Base-by-base conservation (phyloP, 2,113 vertebrate genomes). In the Platichthys flesus region DNA sequence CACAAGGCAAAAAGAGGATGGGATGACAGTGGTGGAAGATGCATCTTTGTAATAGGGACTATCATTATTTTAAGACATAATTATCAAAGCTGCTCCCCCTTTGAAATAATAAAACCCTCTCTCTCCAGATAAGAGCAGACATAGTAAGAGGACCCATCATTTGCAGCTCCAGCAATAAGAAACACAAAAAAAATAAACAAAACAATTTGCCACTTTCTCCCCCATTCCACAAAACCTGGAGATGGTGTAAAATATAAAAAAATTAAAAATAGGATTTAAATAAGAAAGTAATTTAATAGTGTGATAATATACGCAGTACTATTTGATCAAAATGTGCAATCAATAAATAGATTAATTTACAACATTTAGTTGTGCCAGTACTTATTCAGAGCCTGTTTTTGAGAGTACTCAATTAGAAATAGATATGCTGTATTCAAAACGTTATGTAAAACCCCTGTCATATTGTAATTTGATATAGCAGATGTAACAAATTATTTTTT, bases 51-150 rank as follows among this genome's bases (percentile, higher is more conserved):
- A 84, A 89, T 52, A 67, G 65, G 71, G 67, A 26, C 56, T 2
- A 1, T 60, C 74, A 81, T 82, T 82, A 78, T 83, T 78, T 83
- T 65, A 68, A 65, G 45, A 79, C 78, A 81, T 79, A 82, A 83
- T 80, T 85, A 82, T 61, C 37, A 71, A 82, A 70, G 59, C 51
- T 0, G 1, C 20, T 57, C 18, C 68, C 10, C 1, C 55, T 58
- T 76, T 79, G 23, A 86, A 78, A 77, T 31, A 69, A 84, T 58
- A 77, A 79, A 26, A 59, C 21, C 23, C 9, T 0, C 8, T 69
- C 10, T 60, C 24, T 67, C 2, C 28, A 15, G n/a, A 52, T 72
- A 8, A 28, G 21, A 68, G n/a, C 51, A 59, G 47, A 72, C 72
- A 70, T 21, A 49, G 74, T 42, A 18, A 55, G 37, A 45, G 47